Percentiles rank a stretch among this genome's conserved stretches.
Evolutionary conservation across 2,113 vertebrate genomes (phyloP).

Genomic region (Hippocampus mohnikei): DNA sequence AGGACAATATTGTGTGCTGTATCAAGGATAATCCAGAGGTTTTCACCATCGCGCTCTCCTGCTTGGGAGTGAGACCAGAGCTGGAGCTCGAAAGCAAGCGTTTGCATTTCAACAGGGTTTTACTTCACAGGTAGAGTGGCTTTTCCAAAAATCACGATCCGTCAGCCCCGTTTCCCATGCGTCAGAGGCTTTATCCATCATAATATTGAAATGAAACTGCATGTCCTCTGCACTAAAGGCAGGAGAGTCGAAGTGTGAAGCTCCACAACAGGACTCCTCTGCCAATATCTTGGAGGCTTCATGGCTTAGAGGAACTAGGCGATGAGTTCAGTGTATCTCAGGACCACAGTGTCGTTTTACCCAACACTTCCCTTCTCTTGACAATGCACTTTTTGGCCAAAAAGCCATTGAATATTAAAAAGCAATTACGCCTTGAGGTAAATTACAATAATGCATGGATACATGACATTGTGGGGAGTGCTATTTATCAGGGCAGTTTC

Average conservation of each 20-base stretch:
- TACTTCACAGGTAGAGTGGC: constrained; percentile 77
- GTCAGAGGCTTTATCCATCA: neutral
- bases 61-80: constrained; percentile 81
- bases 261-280: constrained; percentile 75
- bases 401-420: constrained; percentile 72
- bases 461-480: neutral
- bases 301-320: constrained; percentile 77
- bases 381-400: constrained; percentile 75
- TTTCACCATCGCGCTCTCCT: constrained; percentile 74
- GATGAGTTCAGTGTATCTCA: constrained; percentile 77
- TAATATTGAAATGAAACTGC: neutral
- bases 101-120: constrained; percentile 78
- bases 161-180: neutral
- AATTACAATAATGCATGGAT: constrained; percentile 4
- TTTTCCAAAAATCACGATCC: neutral
- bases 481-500: neutral
- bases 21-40: constrained; percentile 82
- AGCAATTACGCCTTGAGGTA: constrained; percentile 82
- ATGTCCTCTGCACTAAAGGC: constrained; percentile 55
- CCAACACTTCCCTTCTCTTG: constrained; percentile 65
- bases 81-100: constrained; percentile 78
- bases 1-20: constrained; percentile 82
- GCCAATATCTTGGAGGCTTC: constrained; percentile 79
- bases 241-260: constrained; percentile 62
- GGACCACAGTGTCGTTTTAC: constrained; percentile 66